phyloP scores from a whole-genome alignment of 2,113 vertebrate species.

The Podiceps cristatus region DNA sequence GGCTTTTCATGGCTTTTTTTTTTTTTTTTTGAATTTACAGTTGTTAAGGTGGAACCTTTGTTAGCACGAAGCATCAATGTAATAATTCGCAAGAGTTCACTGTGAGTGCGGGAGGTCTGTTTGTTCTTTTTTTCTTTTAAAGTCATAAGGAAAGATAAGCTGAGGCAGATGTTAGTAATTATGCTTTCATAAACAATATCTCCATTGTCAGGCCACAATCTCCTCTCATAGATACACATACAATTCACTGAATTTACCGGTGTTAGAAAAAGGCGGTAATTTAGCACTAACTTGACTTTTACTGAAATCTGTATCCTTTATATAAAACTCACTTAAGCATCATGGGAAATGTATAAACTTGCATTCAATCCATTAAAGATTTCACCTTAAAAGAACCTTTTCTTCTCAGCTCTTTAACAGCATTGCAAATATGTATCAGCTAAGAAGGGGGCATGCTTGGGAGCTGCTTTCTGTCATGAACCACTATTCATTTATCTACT shows the following conservation, averaged over 20 bases:
- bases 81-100: conserved; percentile 44
- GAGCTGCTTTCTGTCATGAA: conserved; percentile 79
- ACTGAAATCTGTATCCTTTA: conserved; percentile 39
- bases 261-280: background rate
- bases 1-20: conserved; percentile 76
- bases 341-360: conserved; percentile 50
- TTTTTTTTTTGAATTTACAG: conserved; percentile 68
- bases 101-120: conserved; percentile 41
- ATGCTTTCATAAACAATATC: conserved; percentile 10
- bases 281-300: conserved; percentile 7
- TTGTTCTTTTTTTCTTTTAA: conserved; percentile 47
- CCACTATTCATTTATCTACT: conserved; percentile 78
- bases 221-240: background rate
- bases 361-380: conserved; percentile 74
- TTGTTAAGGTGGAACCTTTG: conserved; percentile 83
- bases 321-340: conserved; percentile 47
- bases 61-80: conserved; percentile 4
- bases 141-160: conserved; percentile 8
- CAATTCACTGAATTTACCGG: background rate
- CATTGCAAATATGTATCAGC: conserved; percentile 57
- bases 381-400: conserved; percentile 79
- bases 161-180: conserved; percentile 32
- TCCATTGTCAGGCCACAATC: background rate
- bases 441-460: conserved; percentile 70
- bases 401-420: conserved; percentile 68